These are phyloP conservation scores for Oryctes rhinoceros DNA, from an alignment of 1,140 invertebrate genomes.

Conservation along the genomic window DNA sequence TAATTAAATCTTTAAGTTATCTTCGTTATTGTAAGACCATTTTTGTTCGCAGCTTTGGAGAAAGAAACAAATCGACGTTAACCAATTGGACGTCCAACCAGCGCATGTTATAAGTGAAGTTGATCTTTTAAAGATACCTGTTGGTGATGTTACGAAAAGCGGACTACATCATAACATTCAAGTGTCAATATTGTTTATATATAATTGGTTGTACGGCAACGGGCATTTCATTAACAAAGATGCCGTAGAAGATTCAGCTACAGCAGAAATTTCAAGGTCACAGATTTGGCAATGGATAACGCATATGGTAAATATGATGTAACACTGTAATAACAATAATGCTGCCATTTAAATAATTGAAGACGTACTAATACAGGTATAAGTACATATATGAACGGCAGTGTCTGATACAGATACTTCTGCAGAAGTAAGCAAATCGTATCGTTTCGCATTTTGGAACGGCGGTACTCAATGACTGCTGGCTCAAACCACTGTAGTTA, in stretches of 20 bases:
- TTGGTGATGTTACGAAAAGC: conserved; percentile 67
- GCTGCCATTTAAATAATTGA: conserved; percentile 11
- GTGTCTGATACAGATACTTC: no score
- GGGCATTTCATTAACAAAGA: conserved; percentile 74
- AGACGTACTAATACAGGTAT: no score
- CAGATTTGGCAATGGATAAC: conserved; percentile 81
- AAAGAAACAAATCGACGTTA: conserved; percentile 52
- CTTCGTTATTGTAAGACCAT: conserved; percentile 27
- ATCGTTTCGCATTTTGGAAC: no score
- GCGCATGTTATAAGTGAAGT: conserved; percentile 58
- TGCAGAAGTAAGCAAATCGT: no score
- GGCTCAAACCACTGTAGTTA: no score
- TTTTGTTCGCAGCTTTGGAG: conserved; percentile 63
- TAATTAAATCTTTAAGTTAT: conserved; percentile 48
- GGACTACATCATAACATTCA: conserved; percentile 73
- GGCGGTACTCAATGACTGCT: no score
- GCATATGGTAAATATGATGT: conserved; percentile 62
- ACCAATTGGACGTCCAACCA: conserved; percentile 61
- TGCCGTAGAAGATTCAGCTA: conserved; percentile 77
- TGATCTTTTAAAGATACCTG: conserved; percentile 69
- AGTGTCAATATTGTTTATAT: conserved; percentile 72
- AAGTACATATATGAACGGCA: no score
- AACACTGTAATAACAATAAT: not conserved
- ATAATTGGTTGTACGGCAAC: conserved; percentile 72
- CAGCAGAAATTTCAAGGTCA: conserved; percentile 76